Evolutionary conservation across 1,140 invertebrate genomes (phyloP).

Genomic region (Diachasma alloeum): DNA sequence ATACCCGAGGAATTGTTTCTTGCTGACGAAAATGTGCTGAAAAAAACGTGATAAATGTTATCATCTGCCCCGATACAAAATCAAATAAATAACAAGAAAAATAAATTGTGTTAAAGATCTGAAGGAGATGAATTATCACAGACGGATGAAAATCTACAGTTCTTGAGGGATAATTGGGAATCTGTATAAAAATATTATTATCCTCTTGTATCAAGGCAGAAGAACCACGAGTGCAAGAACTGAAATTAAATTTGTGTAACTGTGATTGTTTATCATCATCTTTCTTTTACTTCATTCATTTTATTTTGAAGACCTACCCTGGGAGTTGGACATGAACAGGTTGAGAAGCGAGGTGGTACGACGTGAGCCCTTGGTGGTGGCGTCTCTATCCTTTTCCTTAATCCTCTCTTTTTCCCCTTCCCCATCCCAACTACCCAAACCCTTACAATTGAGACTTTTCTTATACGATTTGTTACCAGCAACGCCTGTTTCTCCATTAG

Average conservation of each 20-base stretch:
- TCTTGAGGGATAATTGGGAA: too few relatives aligned
- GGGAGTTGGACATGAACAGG: constrained; percentile 93
- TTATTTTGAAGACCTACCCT: constrained; percentile 73
- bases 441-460: constrained; percentile 57
- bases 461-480: constrained; percentile 62
- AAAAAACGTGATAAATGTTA: background rate
- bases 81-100: too few relatives aligned
- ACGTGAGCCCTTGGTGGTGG: constrained; percentile 80
- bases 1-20: background rate
- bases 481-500: constrained; percentile 62
- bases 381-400: constrained; percentile 56
- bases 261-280: background rate
- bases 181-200: background rate
- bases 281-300: constrained; percentile 25
- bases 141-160: too few relatives aligned
- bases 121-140: too few relatives aligned
- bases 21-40: constrained; percentile 34
- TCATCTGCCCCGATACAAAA: constrained; percentile 16
- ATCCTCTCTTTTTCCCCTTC: constrained; percentile 41
- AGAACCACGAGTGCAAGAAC: background rate
- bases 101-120: too few relatives aligned
- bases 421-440: constrained; percentile 58
- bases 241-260: background rate
- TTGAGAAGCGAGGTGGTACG: constrained; percentile 93
- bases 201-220: background rate